Evolutionary conservation across 2,888 invertebrate genomes (phyloP).

Genomic region (Baronia brevicornis): DNA sequence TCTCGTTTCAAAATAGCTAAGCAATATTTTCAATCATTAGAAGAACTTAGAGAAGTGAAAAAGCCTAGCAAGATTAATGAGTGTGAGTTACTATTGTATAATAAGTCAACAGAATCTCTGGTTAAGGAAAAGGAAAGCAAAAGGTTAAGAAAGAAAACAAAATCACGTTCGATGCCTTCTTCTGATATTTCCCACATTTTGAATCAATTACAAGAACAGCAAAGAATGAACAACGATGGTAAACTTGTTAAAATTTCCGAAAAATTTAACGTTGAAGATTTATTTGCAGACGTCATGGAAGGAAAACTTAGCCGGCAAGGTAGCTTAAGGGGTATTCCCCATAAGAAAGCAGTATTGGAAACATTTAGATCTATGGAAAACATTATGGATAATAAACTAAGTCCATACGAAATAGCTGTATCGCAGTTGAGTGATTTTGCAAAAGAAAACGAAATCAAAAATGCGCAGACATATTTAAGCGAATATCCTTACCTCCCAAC

Average conservation of each 20-base stretch:
- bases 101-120: constrained; percentile 55
- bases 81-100: constrained; percentile 50
- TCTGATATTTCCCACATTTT: constrained; percentile 59
- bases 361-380: constrained; percentile 71
- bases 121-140: constrained; percentile 34
- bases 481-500: constrained; percentile 70
- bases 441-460: constrained; percentile 44
- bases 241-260: constrained; percentile 68
- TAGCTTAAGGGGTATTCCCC: constrained; percentile 69
- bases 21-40: constrained; percentile 66
- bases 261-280: constrained; percentile 68
- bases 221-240: constrained; percentile 27
- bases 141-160: constrained; percentile 45
- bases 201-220: constrained; percentile 47
- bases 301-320: constrained; percentile 63
- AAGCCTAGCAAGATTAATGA: constrained; percentile 52
- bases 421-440: constrained; percentile 51
- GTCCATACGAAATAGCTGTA: constrained; percentile 56
- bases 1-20: constrained; percentile 65
- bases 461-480: constrained; percentile 61
- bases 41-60: constrained; percentile 50
- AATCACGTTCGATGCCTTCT: constrained; percentile 62
- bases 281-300: constrained; percentile 66
- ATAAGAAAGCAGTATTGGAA: constrained; percentile 71
- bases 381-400: constrained; percentile 44